Percentiles rank a stretch among this genome's conserved stretches.
These are phyloP conservation scores for Siniperca obscura DNA, from an alignment of 2,797 vertebrate species.

Conservation along the genomic window DNA sequence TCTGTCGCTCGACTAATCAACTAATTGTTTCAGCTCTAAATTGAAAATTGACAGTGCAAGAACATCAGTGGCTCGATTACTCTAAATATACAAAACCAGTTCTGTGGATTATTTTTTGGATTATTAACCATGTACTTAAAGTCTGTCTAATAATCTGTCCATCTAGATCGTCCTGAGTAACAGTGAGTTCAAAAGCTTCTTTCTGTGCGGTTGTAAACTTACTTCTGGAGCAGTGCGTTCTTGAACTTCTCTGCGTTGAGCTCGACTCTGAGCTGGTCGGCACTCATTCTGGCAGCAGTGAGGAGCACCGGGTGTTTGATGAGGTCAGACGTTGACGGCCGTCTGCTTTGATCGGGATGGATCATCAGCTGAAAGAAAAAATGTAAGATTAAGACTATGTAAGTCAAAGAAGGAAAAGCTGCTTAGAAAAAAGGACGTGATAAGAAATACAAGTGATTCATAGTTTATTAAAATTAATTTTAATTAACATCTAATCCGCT, in stretches of 20 bases:
- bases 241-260: slow-evolving; percentile 98
- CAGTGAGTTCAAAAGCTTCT: neutral
- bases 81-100: no score
- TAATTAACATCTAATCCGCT: neutral
- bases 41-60: no score
- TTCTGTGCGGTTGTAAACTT: slow-evolving; percentile 58
- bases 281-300: slow-evolving; percentile 93
- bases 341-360: slow-evolving; percentile 90
- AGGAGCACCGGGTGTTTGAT: slow-evolving; percentile 93
- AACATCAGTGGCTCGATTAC: no score
- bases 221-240: slow-evolving; percentile 97
- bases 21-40: no score
- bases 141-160: neutral
- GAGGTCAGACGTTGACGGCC: slow-evolving; percentile 92
- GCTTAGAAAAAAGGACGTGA: neutral
- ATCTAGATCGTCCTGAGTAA: no score
- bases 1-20: no score
- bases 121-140: neutral
- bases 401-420: neutral
- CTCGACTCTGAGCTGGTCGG: slow-evolving; percentile 96
- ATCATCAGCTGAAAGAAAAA: slow-evolving; percentile 91
- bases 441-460: neutral
- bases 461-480: neutral
- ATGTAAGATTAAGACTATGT: neutral
- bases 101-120: no score